Base-by-base conservation (phyloP, 23 tunicate species). In the Diplosoma virens region DNA sequence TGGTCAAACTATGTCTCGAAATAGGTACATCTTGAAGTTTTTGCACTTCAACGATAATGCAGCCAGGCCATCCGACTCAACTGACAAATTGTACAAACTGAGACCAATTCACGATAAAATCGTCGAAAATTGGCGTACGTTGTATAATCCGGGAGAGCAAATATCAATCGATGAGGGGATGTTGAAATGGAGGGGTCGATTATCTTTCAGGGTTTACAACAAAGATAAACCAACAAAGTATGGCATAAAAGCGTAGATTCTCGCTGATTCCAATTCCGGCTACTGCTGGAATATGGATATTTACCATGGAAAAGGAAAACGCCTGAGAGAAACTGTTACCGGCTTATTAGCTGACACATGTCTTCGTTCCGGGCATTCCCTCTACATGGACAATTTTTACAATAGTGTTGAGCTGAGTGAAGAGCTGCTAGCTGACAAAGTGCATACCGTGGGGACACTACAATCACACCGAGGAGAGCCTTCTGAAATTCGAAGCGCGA, bases 231-330 rank as follows among this genome's bases (percentile, higher is more conserved):
- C 81, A 32, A 59, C 54, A 30, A 76, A 76, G 47, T 76, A 76
- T 55, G 71, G 71, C 48, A 76, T 76, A 26, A 76, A 76, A 59
- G 52, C 81, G 5, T 76, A 76, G 25, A 56, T 59, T 31, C 54
- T 76, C 20, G 71, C 81, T 17, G 71, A 76, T 76, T 76, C 81
- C 30, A 55, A 37, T 25, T 6, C 67, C 47, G 54, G 66, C 25
- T 76, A 76, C 50, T 76, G 81, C 48, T 76, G 66, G 67, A 76
- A 76, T 76, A 58, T 76, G 66, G 81, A 76, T 33, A 76, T 59
- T 3, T 76, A 59, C 50, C 45, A 59, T 59, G 50, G 54, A 6
- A 25, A 58, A 58, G 46, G 54, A 32, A 76, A 76, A 48, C 30
- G 31, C 48, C 47, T 76, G 47, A 56, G 47, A 59, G 67, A 76